phyloP scores from a whole-genome alignment of 2,888 invertebrate genomes.

The Acleris literana region DNA sequence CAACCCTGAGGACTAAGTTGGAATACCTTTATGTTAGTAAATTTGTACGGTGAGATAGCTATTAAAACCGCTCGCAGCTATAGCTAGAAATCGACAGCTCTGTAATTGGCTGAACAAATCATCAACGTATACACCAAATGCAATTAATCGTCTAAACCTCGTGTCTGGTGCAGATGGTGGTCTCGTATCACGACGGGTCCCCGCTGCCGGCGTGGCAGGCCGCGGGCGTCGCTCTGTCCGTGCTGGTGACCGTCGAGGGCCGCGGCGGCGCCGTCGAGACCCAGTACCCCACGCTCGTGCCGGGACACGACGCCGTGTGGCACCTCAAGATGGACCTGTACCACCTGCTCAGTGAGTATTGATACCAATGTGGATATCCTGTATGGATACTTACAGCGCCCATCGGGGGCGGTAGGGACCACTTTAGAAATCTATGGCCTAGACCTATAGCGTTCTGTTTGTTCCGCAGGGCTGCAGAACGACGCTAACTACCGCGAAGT shows the following conservation, averaged over 20 bases:
- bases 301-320: conserved; percentile 90
- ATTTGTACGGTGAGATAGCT: too few species aligned
- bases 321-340: conserved; percentile 90
- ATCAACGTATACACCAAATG: too few species aligned
- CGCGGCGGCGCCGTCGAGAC: conserved; percentile 86
- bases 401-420: too few species aligned
- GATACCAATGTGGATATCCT: too few species aligned
- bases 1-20: too few species aligned
- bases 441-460: background rate
- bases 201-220: conserved; percentile 87
- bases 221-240: conserved; percentile 85
- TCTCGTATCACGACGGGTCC: conserved; percentile 96
- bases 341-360: conserved; percentile 78
- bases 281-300: conserved; percentile 84
- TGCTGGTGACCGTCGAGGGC: conserved; percentile 84
- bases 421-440: background rate
- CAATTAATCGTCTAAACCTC: background rate
- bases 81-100: too few species aligned
- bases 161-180: conserved; percentile 85
- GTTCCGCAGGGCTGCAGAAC: conserved; percentile 74
- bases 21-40: too few species aligned
- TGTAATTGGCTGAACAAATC: too few species aligned
- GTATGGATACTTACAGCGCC: too few species aligned
- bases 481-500: conserved; percentile 84
- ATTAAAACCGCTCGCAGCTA: too few species aligned